Base-by-base conservation (phyloP, 1,140 invertebrate genomes). In the Drosophila equinoxialis region DNA sequence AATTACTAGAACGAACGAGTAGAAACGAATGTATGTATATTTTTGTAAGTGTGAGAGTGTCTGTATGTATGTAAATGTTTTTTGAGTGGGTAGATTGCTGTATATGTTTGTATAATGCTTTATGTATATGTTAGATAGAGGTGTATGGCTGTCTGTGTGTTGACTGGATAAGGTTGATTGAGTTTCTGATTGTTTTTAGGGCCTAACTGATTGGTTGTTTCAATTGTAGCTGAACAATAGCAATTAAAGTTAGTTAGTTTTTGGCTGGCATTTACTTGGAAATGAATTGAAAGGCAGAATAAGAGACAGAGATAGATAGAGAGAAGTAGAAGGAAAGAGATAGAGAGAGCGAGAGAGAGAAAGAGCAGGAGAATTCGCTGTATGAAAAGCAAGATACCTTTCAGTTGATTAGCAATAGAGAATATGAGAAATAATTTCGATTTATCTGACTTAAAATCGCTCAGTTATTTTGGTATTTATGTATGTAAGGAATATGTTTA, bases 1-100 rank as follows among this genome's bases (percentile, higher is more conserved):
- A 87, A 83, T 79, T 86, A 83, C 79, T 82, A 83, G 69, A 86
- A 86, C 79, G 76, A 86, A 79, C 83, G 76, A 87, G 57, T 77
- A 87, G 68, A 85, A 87, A 87, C 79, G 67, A 71, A 72, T 77
- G 77, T 67, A 63, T 45, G 42, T 79, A 65, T 39, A 13, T 39
- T 1, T 37, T 4, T 71, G 59, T 73, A 51, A 45, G n/a, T 69
- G n/a, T 58, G 8, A 37, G 20, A 37, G 20, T 71, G 60, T 64
- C 41, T 73, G 64, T 55, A 61, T 64, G 20, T 39, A 13, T 39
- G 20, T 75, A 20, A 35, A 17, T 62, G 33, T 6, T 37, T 37
- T 66, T 42, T 57, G 39, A 6, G 35, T 61, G 37, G 76, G 67
- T 63, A 14, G 45, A 23, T 51, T 20, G 6, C 10, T 23, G 23